Evolutionary conservation across 2,113 vertebrate genomes (phyloP), one percentile per base, ranked within the genome.

Genomic region (Mirza zaza): DNA sequence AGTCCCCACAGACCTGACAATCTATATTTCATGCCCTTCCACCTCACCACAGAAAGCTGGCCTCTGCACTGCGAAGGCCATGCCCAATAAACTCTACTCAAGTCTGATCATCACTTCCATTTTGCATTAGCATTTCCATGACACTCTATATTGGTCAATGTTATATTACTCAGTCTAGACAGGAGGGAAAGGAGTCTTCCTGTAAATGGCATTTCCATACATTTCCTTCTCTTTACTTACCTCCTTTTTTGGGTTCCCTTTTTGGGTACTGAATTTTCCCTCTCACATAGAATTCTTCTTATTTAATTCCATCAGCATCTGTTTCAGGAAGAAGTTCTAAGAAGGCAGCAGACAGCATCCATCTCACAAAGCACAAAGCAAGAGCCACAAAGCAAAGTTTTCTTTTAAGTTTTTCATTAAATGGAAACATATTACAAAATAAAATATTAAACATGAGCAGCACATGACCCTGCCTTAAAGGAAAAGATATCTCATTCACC

Each of bases 111-210:
- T 71, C 65, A 45, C 73, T 93, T 79, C 68, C 86, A 81, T 71
- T 27, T 14, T 23, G 23, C 50, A 13, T 57, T 57, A 86, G 70
- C 50, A 2, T 85, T 92, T 96, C 93, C 57, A 13, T 21, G 63
- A 95, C 57, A 67, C 18, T 45, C 73, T 36, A 27, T 75, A 21
- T 76, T 57, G 71, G 65, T 75, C 88, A n/a, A 75, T 25, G 76
- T 77, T 80, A 45, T 50, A n/a, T 96, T 85, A 94, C 94, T 88
- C 42, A 88, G 92, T 96, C 94, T 96, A 97, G 94, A 97, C 90
- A 81, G 68, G 63, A 96, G 94, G 87, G 87, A 81, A 81, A 91
- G 48, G 70, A 70, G 70, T 97, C 92, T 96, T 96, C 91, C 86
- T 85, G 89, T 90, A 90, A 82, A 92, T 63, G 87, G 67, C 23